Conservation (phyloP, 2,888 invertebrate species). For the Geophilus truncorum region DNA sequence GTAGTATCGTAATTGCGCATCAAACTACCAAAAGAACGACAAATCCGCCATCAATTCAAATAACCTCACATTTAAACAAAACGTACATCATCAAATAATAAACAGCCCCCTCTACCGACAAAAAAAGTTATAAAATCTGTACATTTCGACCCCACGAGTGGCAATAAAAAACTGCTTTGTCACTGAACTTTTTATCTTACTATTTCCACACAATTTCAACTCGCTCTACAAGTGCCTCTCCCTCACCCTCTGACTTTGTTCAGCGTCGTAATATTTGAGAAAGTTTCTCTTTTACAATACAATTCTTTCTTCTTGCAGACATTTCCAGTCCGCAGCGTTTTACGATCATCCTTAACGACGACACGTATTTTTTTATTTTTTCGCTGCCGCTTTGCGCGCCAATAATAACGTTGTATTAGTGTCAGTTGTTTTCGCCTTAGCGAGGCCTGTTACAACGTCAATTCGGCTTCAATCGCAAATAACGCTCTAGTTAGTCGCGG, state of each 20-base stretch:
- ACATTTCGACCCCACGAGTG: not conserved
- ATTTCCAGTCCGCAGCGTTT: not conserved
- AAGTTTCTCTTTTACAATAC: not conserved
- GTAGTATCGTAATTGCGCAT: too few relatives aligned
- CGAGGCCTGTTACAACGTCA: not conserved
- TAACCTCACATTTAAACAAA: too few relatives aligned
- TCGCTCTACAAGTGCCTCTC: not conserved
- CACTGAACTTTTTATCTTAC: not conserved
- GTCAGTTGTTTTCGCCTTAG: not conserved
- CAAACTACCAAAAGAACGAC: too few relatives aligned
- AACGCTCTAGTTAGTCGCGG: not conserved
- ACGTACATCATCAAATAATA: too few relatives aligned
- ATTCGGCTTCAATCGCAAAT: not conserved
- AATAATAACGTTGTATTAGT: not conserved
- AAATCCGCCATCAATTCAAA: too few relatives aligned
- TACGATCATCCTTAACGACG: conserved; percentile 1
- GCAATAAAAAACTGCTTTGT: not conserved
- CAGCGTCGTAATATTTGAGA: not conserved
- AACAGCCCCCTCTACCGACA: too few relatives aligned
- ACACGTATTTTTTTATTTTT: not conserved
- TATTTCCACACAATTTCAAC: not conserved
- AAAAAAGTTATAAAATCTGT: not conserved
- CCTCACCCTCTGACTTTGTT: not conserved
- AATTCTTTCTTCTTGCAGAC: not conserved
- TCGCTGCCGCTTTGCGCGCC: not conserved